Percentiles rank a stretch among this genome's conserved stretches.
Evolutionary conservation across 2,888 invertebrate genomes (phyloP).

Genomic region (Drosophila mulleri): DNA sequence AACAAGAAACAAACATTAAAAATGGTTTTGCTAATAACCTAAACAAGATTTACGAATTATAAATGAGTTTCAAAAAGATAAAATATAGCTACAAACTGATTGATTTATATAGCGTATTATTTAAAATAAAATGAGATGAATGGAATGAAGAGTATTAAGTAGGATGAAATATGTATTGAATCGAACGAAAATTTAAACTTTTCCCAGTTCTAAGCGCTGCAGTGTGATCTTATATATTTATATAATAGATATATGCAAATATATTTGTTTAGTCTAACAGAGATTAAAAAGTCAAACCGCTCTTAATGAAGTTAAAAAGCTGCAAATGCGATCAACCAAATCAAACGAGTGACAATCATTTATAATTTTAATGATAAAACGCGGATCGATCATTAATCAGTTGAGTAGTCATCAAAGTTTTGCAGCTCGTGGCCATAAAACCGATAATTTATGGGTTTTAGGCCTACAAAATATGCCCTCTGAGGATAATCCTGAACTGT

Average conservation of each 20-base stretch:
- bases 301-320: neutral
- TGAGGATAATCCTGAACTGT: conserved; percentile 1
- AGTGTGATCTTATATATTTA: too few species aligned
- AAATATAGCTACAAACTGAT: conserved; percentile 1
- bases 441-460: neutral
- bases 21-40: conserved; percentile 2
- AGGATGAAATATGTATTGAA: neutral
- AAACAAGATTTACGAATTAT: neutral
- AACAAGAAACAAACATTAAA: neutral
- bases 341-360: neutral
- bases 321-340: neutral
- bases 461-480: neutral
- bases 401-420: neutral
- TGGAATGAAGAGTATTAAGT: neutral
- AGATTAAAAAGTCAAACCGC: neutral
- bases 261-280: neutral
- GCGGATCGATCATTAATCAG: neutral
- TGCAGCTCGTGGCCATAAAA: neutral
- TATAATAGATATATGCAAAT: too few species aligned
- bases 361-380: neutral
- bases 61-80: neutral
- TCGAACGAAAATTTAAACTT: neutral
- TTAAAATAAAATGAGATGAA: neutral
- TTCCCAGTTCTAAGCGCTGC: too few species aligned
- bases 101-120: neutral